Evolutionary conservation across 2,797 vertebrate genomes (phyloP), one percentile per base, ranked within the genome.

Genomic region (Danionella dracula): DNA sequence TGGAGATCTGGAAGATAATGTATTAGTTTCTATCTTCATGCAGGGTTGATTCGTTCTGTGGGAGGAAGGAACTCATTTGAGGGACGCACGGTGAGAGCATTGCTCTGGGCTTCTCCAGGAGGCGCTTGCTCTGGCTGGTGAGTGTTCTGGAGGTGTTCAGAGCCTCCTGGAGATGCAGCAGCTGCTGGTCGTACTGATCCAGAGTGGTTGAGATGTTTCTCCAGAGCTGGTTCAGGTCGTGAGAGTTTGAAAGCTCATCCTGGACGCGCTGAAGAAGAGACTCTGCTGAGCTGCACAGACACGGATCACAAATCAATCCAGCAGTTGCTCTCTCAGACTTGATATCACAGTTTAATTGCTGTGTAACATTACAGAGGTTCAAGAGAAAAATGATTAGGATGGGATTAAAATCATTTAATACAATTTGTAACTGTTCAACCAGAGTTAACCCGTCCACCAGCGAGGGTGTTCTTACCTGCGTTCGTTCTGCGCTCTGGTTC

Each of bases 401-500:
- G n/a, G n/a, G n/a, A n/a, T n/a, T n/a, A n/a, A n/a, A n/a, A n/a
- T n/a, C n/a, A n/a, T n/a, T n/a, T n/a, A n/a, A n/a, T n/a, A n/a
- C n/a, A n/a, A n/a, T n/a, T n/a, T n/a, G n/a, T n/a, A n/a, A n/a
- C n/a, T n/a, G n/a, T n/a, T n/a, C n/a, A n/a, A n/a, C n/a, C n/a
- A n/a, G n/a, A n/a, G n/a, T n/a, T n/a, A n/a, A n/a, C n/a, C n/a
- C n/a, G n/a, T n/a, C 23, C 23, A 27, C 23, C 23, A 27, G 6
- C 23, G 3, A 27, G 3, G n/a, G 6, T 6, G 34, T 9, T 67
- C 78, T 84, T 83, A 95, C 96, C 85, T 85, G 9, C 90, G 83
- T 69, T 89, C 84, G 37, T 59, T 68, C 32, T 66, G 81, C 58
- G 83, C 84, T 4, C 77, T 74, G 20, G 45, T 57, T 1, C 70